Conservation (phyloP, 2,797 vertebrate species). For the Phrynocephalus vlangalii region DNA sequence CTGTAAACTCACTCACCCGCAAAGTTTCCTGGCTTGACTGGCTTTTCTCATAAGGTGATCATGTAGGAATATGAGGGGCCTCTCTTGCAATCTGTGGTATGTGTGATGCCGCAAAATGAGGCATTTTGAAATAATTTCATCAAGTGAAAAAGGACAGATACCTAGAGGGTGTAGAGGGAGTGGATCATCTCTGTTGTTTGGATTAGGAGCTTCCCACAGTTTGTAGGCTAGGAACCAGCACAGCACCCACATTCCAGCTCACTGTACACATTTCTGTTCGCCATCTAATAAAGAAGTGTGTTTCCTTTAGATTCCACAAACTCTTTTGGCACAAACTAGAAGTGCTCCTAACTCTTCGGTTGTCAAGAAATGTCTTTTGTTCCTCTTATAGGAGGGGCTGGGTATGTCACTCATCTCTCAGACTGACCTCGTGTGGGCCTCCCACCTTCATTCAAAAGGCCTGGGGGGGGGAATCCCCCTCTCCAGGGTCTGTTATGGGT, state of each 20-base stretch:
- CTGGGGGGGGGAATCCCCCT: neutral
- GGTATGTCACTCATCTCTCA: neutral
- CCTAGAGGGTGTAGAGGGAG: slow-evolving; percentile 15
- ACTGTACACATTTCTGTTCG: slow-evolving; percentile 16
- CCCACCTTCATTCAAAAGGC: neutral
- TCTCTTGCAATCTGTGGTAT: slow-evolving; percentile 41
- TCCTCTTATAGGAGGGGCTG: neutral
- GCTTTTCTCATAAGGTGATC: slow-evolving; percentile 26
- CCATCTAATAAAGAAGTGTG: neutral
- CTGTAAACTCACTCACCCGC: slow-evolving; percentile 21
- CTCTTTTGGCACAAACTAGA: neutral
- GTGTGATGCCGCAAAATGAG: slow-evolving; percentile 21
- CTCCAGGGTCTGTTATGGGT: neutral
- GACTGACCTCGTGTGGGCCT: neutral
- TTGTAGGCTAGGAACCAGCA: slow-evolving; percentile 15
- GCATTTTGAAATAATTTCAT: slow-evolving; percentile 39
- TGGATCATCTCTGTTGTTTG: slow-evolving; percentile 27
- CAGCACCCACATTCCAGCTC: slow-evolving; percentile 18
- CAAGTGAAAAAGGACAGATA: neutral
- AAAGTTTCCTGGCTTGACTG: slow-evolving; percentile 31
- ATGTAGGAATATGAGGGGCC: slow-evolving; percentile 1
- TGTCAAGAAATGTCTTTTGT: neutral
- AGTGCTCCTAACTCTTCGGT: neutral
- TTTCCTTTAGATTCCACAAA: neutral
- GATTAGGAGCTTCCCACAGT: slow-evolving; percentile 16